phyloP scores from a whole-genome alignment of 2,888 invertebrate species.

The Dryobotodes eremita region DNA sequence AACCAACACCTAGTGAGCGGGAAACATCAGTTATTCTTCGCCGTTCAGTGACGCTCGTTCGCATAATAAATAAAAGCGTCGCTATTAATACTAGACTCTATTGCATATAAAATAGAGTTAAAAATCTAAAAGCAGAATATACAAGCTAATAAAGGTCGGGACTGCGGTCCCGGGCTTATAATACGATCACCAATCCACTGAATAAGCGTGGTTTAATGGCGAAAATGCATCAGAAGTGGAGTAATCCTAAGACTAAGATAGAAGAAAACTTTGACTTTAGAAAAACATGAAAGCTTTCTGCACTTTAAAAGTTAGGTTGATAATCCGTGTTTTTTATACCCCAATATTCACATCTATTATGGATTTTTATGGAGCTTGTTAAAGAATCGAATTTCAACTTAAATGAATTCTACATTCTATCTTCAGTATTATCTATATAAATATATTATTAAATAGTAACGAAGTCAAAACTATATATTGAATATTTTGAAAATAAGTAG shows the following conservation, averaged over 20 bases:
- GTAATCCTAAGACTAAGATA: slow-evolving; percentile 24
- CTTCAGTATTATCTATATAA: neutral
- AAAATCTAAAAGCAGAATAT: slow-evolving; percentile 27
- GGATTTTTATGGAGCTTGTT: no score
- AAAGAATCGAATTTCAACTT: neutral
- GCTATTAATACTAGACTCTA: slow-evolving; percentile 23
- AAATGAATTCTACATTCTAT: neutral
- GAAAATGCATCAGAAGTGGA: slow-evolving; percentile 48
- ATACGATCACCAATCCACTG: slow-evolving; percentile 39
- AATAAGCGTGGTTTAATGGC: slow-evolving; percentile 44
- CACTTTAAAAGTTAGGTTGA: neutral
- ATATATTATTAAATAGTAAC: neutral
- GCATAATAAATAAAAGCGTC: slow-evolving; percentile 22
- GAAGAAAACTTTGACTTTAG: slow-evolving; percentile 25
- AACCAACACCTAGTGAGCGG: slow-evolving; percentile 19
- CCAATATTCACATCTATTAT: no score
- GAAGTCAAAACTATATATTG: neutral
- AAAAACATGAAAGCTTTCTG: slow-evolving; percentile 16
- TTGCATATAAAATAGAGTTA: slow-evolving; percentile 3
- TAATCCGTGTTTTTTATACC: neutral
- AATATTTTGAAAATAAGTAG: neutral
- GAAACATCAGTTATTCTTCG: slow-evolving; percentile 32
- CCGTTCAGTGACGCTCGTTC: slow-evolving; percentile 35
- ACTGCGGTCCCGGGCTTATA: slow-evolving; percentile 41
- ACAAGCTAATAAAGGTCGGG: slow-evolving; percentile 25